These are phyloP conservation scores for Heliconius nattereri DNA, from an alignment of 1,140 invertebrate genomes.

Conservation along the genomic window DNA sequence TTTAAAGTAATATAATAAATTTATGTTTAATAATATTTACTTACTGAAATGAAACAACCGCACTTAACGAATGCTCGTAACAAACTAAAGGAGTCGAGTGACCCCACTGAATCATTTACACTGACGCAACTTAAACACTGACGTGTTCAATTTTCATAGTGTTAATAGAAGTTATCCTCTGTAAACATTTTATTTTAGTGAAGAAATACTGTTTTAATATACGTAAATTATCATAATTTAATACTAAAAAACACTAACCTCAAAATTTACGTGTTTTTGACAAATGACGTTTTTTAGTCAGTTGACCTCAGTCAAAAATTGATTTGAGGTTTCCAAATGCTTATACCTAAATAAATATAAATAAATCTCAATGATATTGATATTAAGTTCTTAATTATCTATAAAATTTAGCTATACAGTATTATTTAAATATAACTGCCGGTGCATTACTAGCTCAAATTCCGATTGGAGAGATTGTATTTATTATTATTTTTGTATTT, in stretches of 20 bases:
- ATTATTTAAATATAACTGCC: too few relatives aligned
- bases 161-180: background rate
- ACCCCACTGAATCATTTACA: conserved; percentile 19
- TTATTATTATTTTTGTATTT: too few relatives aligned
- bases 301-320: background rate
- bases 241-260: background rate
- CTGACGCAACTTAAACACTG: conserved; percentile 23
- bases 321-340: background rate
- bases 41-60: conserved; percentile 11
- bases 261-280: background rate
- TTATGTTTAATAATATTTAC: background rate
- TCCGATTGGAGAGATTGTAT: too few relatives aligned
- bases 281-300: background rate
- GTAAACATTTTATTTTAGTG: background rate
- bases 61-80: conserved; percentile 22
- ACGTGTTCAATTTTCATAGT: conserved; percentile 16
- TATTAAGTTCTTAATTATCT: too few relatives aligned
- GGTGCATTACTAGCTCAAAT: too few relatives aligned
- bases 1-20: background rate
- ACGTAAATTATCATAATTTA: background rate
- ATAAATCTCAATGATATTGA: too few relatives aligned
- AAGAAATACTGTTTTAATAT: background rate
- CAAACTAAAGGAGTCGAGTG: conserved; percentile 23
- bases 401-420: too few relatives aligned
- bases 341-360: background rate